Evolutionary conservation across 2,113 vertebrate genomes (phyloP), one percentile per base, ranked within the genome.

Genomic region (Theristicus caerulescens): DNA sequence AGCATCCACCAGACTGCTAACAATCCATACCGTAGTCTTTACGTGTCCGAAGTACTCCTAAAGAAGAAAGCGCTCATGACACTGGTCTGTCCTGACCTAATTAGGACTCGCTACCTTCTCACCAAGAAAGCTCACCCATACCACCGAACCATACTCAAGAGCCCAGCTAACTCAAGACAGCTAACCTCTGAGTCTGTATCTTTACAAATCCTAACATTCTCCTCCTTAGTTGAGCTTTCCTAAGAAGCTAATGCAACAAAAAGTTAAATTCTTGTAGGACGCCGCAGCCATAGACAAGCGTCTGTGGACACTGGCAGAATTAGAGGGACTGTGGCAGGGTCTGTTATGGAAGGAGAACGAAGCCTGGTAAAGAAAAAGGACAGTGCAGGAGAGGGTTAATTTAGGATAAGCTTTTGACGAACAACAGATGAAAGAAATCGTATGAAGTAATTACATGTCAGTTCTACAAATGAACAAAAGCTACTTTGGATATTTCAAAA

Each of bases 11-110:
- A 44, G 36, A 16, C 2, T 32, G 13, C 21, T 46, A 55, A 11
- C 6, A 17, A 70, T 12, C 3, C 3, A 61, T 22, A 47, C 9
- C 0, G 0, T 16, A 65, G n/a, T 6, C 24, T n/a, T 57, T 4
- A 34, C 0, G 0, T 4, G 14, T 11, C 22, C 32, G 46, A n/a
- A 46, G 11, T 2, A 14, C 47, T 71, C 57, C 69, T 29, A 3
- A 58, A 38, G 18, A 57, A 59, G 15, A 25, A 64, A 85, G 15
- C 19, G 49, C 22, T 51, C 7, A 1, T 5, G 13, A 38, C 17
- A 14, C 15, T 73, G 54, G 6, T 38, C 42, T 67, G 57, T 36
- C 27, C 11, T 10, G 17, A 78, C 44, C 25, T 79, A 54, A 54
- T 7, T 17, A 59, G n/a, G 59, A 77, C 49, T 47, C 13, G 5